Base-by-base conservation (phyloP, 2,888 invertebrate genomes). In the Pristionchus exspectatus region DNA sequence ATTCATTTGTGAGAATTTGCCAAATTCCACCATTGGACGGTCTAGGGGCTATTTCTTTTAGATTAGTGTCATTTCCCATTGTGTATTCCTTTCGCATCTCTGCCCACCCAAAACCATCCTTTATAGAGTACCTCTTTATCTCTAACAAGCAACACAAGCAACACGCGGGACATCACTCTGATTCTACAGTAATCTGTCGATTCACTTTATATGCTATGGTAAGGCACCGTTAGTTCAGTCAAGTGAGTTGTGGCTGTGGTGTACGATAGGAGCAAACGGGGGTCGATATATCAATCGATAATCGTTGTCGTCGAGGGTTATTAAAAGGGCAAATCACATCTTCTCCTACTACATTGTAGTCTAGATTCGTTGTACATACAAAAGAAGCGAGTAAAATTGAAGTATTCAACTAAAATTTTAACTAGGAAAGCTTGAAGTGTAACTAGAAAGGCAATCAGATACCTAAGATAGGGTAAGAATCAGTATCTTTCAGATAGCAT, bases 311-410 rank as follows among this genome's bases (percentile, higher is more conserved):
- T 3, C n/a, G 33, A 33, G 4, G 14, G 30, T 30, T 44, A 24
- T 50, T 24, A 50, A 54, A 54, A 72, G 18, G 33, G 50, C 54
- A 81, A 33, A 16, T 50, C 14, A 50, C 81, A 81, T 54, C 44
- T 77, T 38, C 44, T 10, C 38, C 74, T 74, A 74, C 27, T 81
- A 81, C 54, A 12, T 81, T n/a, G 81, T 81, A 54, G 54, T 54
- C 81, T 44, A 50, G 14, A 44, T 44, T 81, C 50, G 81, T 81
- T 81, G 81, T 81, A 81, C 81, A 81, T 81, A 81, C 81, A 81
- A 33, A 16, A 77, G 30, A 16, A 27, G 50, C 18, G 81, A 54
- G 81, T 81, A 81, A 10, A 50, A 50, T 50, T 50, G 44, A 50
- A 50, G 44, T 50, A 50, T 50, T 3, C 0, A 50, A 50, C 44